Conservation (phyloP, 2,888 invertebrate genomes). For the Melolontha melolontha region DNA sequence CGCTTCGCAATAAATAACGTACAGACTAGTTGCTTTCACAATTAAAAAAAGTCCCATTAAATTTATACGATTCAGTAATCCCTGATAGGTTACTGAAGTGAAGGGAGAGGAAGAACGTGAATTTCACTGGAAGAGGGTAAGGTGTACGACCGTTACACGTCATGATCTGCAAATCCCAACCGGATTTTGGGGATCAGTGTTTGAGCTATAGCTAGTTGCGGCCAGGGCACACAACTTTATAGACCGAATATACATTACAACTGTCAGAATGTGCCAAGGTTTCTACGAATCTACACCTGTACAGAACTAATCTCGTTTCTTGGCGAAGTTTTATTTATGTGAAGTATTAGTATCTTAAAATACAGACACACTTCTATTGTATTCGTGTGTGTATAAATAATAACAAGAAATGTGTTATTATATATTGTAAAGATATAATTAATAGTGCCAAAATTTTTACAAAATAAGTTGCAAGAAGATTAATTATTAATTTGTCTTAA, state of each 20-base stretch:
- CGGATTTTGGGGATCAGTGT: conserved; percentile 39
- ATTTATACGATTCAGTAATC: too few relatives aligned
- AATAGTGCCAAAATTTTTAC: too few relatives aligned
- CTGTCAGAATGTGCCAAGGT: conserved; percentile 46
- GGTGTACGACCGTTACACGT: conserved; percentile 22
- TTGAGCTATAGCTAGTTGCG: conserved; percentile 40
- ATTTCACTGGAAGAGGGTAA: conserved; percentile 9
- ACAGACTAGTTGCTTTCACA: too few relatives aligned
- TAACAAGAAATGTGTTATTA: too few relatives aligned
- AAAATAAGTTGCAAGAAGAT: too few relatives aligned
- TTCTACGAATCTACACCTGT: conserved; percentile 26
- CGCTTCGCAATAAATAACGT: too few relatives aligned
- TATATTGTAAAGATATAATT: too few relatives aligned
- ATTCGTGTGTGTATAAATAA: too few relatives aligned
- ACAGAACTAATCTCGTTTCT: conserved; percentile 39
- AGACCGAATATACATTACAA: conserved; percentile 45
- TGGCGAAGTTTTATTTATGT: conserved; percentile 15
- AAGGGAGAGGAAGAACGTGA: too few relatives aligned
- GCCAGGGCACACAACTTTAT: conserved; percentile 44
- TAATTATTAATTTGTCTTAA: too few relatives aligned
- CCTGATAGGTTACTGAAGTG: too few relatives aligned
- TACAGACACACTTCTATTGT: neutral
- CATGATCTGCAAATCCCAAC: conserved; percentile 43
- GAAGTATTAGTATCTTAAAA: neutral
- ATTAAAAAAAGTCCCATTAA: too few relatives aligned